Evolutionary conservation across 1,140 invertebrate species (phyloP).

Genomic region (Leptoteleia sp.): DNA sequence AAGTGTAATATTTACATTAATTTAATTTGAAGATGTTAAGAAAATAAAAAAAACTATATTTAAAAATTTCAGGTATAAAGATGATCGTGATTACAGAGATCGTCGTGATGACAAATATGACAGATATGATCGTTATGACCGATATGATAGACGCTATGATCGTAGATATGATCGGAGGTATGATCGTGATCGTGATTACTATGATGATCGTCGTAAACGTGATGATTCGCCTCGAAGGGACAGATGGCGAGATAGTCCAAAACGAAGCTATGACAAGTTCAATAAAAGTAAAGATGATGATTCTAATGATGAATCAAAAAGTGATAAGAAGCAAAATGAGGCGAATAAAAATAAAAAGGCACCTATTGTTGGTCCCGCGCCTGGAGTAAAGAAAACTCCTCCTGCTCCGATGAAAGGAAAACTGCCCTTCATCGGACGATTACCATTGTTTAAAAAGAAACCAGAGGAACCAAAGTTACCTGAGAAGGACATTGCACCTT

Average conservation of each 20-base stretch:
- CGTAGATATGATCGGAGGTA: constrained; percentile 74
- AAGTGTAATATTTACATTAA: too few species aligned
- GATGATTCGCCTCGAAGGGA: constrained; percentile 78
- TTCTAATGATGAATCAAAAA: constrained; percentile 77
- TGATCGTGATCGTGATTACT: constrained; percentile 75
- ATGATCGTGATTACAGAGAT: constrained; percentile 72
- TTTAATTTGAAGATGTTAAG: too few species aligned
- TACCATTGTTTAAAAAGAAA: constrained; percentile 86
- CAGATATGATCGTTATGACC: constrained; percentile 71
- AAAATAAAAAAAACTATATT: too few species aligned
- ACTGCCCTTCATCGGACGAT: constrained; percentile 86
- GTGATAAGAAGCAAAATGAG: constrained; percentile 80
- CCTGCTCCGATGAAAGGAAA: constrained; percentile 79
- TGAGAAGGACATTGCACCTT: constrained; percentile 76
- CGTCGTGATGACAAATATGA: constrained; percentile 76
- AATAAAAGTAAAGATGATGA: constrained; percentile 73
- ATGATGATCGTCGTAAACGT: constrained; percentile 76
- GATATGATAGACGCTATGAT: constrained; percentile 76
- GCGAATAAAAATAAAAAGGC: constrained; percentile 72
- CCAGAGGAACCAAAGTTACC: constrained; percentile 77
- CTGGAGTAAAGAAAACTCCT: constrained; percentile 68
- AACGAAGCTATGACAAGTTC: constrained; percentile 76
- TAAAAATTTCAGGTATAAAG: constrained; percentile 71
- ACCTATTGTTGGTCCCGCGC: constrained; percentile 1
- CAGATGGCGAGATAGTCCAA: constrained; percentile 77